Percentiles rank a stretch among this genome's conserved stretches.
Conservation (phyloP, 1,140 invertebrate species). For the Panagrolaimus sp. region DNA sequence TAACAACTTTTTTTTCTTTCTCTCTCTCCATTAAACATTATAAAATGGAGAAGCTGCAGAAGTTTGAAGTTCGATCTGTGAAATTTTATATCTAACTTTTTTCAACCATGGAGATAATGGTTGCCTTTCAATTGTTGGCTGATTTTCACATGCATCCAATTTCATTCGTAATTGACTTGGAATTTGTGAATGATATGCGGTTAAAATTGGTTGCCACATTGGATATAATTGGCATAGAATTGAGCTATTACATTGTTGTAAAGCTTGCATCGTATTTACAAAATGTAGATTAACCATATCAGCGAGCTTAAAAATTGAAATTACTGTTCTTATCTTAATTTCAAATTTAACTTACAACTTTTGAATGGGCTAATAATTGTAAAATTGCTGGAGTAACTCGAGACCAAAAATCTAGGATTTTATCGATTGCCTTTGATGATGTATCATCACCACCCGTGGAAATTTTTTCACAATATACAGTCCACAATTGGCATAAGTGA, state of each 20-base stretch:
- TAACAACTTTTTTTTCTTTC: no score
- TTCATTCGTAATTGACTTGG: conserved; percentile 81
- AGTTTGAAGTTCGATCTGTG: conserved; percentile 90
- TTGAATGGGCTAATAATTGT: conserved; percentile 84
- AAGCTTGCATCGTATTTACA: conserved; percentile 83
- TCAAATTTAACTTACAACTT: conserved; percentile 70
- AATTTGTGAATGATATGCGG: conserved; percentile 76
- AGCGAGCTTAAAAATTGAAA: conserved; percentile 69
- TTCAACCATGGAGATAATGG: conserved; percentile 72
- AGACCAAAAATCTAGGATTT: conserved; percentile 96
- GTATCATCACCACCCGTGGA: conserved; percentile 68
- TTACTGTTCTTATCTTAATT: conserved; percentile 16
- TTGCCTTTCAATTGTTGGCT: conserved; percentile 53
- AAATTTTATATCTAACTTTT: conserved; percentile 91
- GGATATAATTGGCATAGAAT: conserved; percentile 69
- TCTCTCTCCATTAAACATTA: conserved; percentile 71
- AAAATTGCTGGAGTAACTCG: conserved; percentile 90
- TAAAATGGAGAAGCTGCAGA: conserved; percentile 82
- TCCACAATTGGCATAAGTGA: conserved; percentile 81
- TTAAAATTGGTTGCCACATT: conserved; percentile 76
- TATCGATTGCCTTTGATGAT: conserved; percentile 71
- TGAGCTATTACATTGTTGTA: conserved; percentile 88
- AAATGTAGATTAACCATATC: conserved; percentile 97
- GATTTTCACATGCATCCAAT: conserved; percentile 78
- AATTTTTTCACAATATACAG: conserved; percentile 88